phyloP scores from a whole-genome alignment of 2,113 vertebrate genomes.

The Apodemus sylvaticus region DNA sequence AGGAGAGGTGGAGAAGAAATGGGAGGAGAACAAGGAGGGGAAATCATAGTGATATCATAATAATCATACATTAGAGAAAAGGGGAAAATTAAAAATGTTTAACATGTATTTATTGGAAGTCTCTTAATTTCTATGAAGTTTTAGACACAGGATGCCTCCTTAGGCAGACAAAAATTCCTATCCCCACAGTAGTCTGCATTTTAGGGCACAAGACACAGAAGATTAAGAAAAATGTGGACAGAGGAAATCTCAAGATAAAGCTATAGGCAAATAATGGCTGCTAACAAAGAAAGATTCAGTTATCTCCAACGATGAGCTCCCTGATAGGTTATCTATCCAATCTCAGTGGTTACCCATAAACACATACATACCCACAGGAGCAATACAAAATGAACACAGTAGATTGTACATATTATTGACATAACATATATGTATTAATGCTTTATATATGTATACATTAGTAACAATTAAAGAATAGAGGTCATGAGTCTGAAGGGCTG shows the following conservation, averaged over 20 bases:
- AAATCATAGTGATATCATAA: no score
- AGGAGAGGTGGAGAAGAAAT: not conserved
- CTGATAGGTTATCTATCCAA: not conserved
- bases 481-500: not conserved
- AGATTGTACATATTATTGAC: no score
- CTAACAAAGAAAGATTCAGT: not conserved
- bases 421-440: no score
- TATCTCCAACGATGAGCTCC: not conserved
- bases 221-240: not conserved
- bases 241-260: not conserved
- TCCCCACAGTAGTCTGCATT: not conserved
- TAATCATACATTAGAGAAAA: no score
- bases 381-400: no score
- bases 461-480: not conserved
- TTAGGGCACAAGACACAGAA: not conserved
- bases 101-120: not conserved
- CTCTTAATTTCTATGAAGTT: not conserved
- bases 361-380: not conserved
- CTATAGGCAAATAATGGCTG: not conserved
- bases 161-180: not conserved
- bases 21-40: not conserved
- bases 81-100: not conserved
- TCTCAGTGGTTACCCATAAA: not conserved
- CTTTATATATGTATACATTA: no score
- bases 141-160: not conserved